Evolutionary conservation across 2,888 invertebrate genomes (phyloP), one percentile per base, ranked within the genome.

Genomic region (Automeris io): DNA sequence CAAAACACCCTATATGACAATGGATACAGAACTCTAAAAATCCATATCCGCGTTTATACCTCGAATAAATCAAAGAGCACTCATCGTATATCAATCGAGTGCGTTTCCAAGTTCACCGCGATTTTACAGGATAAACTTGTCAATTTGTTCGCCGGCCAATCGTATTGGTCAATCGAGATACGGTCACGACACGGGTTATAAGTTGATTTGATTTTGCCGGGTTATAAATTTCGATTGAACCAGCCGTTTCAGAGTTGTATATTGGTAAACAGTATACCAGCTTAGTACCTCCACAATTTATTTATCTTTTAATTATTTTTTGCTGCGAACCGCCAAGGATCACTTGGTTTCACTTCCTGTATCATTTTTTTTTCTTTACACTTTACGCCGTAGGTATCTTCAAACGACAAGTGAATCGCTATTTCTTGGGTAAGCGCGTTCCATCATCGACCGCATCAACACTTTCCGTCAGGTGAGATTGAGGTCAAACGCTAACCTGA

Each of bases 181-280:
- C 47, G 54, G 52, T 37, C 55, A 52, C 59, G 49, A 56, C 53
- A 61, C 62, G 60, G 56, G 63, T 70, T 70, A 62, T 53, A 66
- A 40, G 70, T 65, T 64, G 58, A 69, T 72, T 71, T 58, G 56
- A 74, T 72, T 76, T 75, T 61, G 74, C 61, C 64, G 69, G 65
- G 60, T 73, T 71, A 70, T 74, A 74, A 70, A 75, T 77, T 71
- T 62, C 45, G 56, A 46, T 53, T 49, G 48, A 49, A 43, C 45
- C 48, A 47, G 11, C 8, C 23, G 23, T n/a, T 34, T 13, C 22
- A 25, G 12, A 31, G 5, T 33, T 50, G 58, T 39, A 24, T 11
- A 19, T 13, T 31, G 40, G 38, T 32, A 8, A 9, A 16, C 23
- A 25, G 29, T 29, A 16, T n/a, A 4, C n/a, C 29, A 29, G 16